Evolutionary conservation across 2,113 vertebrate genomes (phyloP).

Genomic region (Mesocricetus auratus): DNA sequence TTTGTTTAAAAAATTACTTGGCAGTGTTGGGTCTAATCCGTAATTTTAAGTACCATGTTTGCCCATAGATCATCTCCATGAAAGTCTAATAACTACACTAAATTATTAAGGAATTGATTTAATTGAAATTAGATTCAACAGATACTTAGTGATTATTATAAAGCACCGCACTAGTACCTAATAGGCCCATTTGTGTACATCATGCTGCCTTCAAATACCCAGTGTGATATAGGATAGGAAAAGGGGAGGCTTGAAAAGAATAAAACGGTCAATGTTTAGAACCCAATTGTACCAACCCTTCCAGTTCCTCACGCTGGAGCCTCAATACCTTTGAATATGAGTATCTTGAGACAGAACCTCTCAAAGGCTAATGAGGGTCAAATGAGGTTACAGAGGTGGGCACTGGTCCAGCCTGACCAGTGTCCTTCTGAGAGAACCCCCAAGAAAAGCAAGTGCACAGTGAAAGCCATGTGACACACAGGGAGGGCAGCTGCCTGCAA

Average conservation of each 20-base stretch:
- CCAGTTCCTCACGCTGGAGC: background rate
- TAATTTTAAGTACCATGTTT: conserved; percentile 57
- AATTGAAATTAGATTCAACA: conserved; percentile 68
- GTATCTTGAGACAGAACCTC: background rate
- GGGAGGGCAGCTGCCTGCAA: background rate
- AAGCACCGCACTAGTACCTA: background rate
- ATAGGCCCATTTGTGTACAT: background rate
- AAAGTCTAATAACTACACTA: conserved; percentile 59
- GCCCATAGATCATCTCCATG: conserved; percentile 50
- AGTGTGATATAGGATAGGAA: background rate
- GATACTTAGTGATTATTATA: conserved; percentile 48
- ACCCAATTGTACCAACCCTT: background rate
- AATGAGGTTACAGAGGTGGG: background rate
- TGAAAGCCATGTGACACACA: background rate
- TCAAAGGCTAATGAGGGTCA: background rate
- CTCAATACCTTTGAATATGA: background rate
- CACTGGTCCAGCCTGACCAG: background rate
- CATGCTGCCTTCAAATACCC: background rate
- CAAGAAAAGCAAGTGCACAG: background rate
- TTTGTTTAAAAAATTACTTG: conserved; percentile 56
- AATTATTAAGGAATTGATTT: conserved; percentile 59
- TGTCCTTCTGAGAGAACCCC: background rate
- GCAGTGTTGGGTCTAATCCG: conserved; percentile 36
- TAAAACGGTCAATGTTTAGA: background rate
- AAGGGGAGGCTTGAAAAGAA: background rate